These are phyloP conservation scores for Zosterops borbonicus DNA, from an alignment of 2,113 vertebrate species.

Conservation along the genomic window DNA sequence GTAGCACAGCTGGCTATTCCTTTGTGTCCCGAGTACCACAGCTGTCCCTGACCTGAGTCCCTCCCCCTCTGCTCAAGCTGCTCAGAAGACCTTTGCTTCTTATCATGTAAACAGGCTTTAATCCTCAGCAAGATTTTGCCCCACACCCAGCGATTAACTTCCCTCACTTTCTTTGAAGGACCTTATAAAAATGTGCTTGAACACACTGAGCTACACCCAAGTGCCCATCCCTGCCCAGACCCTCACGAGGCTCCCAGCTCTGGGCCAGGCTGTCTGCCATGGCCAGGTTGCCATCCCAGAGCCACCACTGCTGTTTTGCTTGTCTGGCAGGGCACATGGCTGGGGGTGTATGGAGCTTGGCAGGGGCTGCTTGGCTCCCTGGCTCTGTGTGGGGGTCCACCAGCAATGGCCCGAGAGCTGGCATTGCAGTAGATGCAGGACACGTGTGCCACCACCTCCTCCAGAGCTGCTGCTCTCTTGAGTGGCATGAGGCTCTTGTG, in stretches of 20 bases:
- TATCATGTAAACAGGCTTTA: background rate
- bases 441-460: fast-evolving
- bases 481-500: background rate
- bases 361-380: background rate
- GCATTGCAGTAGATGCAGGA: background rate
- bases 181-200: background rate
- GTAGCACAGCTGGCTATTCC: background rate
- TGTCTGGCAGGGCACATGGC: background rate
- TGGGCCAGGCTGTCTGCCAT: fast-evolving
- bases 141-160: background rate
- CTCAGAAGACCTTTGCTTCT: background rate
- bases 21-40: background rate
- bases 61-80: background rate
- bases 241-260: background rate
- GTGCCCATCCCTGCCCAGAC: background rate
- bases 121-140: background rate
- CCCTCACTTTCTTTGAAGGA: background rate
- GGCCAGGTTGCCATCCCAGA: background rate
- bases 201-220: fast-evolving
- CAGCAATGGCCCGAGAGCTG: background rate
- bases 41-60: background rate
- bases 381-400: fast-evolving
- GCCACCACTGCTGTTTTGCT: background rate
- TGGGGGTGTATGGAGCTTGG: background rate
- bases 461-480: background rate